Percentiles rank a stretch among this genome's conserved stretches.
Conservation (phyloP, 2,113 vertebrate species). For the Ailurus styani region DNA sequence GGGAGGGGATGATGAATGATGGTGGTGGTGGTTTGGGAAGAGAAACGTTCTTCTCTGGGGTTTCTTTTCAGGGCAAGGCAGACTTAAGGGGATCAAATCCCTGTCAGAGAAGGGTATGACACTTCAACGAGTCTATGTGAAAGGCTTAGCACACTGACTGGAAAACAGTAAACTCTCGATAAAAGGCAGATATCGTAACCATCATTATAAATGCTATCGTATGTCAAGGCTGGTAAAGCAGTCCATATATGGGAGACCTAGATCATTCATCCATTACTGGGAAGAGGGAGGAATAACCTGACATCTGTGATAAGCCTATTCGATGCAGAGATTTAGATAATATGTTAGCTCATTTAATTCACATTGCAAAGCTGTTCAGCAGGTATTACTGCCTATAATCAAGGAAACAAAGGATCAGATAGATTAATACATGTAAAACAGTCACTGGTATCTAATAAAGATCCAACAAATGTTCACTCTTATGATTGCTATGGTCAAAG, state of each 20-base stretch:
- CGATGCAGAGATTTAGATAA: not conserved
- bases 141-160: not conserved
- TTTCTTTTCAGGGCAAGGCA: not conserved
- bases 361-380: not conserved
- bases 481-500: not conserved
- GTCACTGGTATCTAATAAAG: not conserved
- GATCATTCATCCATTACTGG: not conserved
- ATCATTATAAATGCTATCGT: not conserved
- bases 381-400: not conserved
- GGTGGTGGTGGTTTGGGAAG: not conserved
- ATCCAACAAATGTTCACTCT: not conserved
- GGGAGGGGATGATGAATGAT: not conserved
- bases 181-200: conserved; percentile 12
- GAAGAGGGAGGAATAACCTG: not conserved
- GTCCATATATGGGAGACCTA: not conserved
- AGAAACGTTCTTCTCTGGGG: not conserved
- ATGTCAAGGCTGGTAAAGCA: not conserved
- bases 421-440: not conserved
- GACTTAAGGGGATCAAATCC: not conserved
- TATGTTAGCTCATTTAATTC: not conserved
- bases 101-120: not conserved
- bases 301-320: not conserved
- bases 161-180: conserved; percentile 27
- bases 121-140: not conserved
- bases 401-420: not conserved